phyloP scores from a whole-genome alignment of 30 jellyfish, hydroid and myxozoan genomes.

The Aurelia aurita region DNA sequence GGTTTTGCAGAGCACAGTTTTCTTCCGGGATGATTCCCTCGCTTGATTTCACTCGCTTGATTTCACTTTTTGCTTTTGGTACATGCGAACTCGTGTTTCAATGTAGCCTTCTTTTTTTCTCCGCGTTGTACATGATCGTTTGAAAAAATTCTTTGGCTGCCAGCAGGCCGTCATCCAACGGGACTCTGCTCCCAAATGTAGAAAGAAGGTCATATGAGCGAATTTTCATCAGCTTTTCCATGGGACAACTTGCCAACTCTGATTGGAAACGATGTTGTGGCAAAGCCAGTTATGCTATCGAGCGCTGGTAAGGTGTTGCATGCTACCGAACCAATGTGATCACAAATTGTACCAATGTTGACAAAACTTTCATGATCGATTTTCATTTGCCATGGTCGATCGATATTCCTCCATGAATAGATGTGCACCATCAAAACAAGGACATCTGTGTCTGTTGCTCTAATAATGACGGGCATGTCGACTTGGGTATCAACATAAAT shows the following conservation, averaged over 20 bases:
- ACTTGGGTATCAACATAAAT: no score
- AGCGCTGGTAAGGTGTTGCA: conserved; percentile 19
- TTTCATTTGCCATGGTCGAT: neutral
- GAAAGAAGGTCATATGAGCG: no score
- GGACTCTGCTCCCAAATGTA: conserved; percentile 26
- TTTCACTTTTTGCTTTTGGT: conserved; percentile 19
- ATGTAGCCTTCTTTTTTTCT: neutral
- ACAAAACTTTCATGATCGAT: neutral
- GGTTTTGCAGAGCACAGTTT: conserved; percentile 25
- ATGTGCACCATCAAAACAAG: neutral
- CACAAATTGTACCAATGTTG: conserved; percentile 14
- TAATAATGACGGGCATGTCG: no score
- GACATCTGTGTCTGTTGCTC: conserved; percentile 5
- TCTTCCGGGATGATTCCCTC: conserved; percentile 42
- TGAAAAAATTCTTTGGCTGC: conserved; percentile 42
- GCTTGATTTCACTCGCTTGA: no score
- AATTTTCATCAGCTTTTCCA: no score
- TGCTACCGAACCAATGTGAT: no score
- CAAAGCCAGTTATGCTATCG: conserved; percentile 28
- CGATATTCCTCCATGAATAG: conserved; percentile 3
- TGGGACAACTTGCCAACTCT: conserved; percentile 21
- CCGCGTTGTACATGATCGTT: conserved; percentile 5
- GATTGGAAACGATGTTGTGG: conserved; percentile 29
- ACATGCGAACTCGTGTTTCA: conserved; percentile 22
- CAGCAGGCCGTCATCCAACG: conserved; percentile 8